These are phyloP conservation scores for Callyntrura sp. DNA, from an alignment of 2,888 invertebrate genomes.

Conservation along the genomic window DNA sequence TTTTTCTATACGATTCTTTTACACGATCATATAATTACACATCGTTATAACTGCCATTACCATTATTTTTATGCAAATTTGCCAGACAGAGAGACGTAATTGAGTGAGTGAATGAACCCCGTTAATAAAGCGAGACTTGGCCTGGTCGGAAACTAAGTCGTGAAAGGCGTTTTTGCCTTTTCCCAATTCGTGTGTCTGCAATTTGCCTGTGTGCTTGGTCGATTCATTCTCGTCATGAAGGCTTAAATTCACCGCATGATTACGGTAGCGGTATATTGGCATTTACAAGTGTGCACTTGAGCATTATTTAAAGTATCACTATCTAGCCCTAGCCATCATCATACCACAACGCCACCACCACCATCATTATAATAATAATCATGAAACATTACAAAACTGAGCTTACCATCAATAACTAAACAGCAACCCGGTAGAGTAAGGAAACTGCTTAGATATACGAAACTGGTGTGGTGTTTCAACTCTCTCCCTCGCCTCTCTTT, in stretches of 20 bases:
- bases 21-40: conserved; percentile 48
- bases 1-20: conserved; percentile 16
- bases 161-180: background rate
- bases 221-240: background rate
- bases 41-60: conserved; percentile 50
- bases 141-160: conserved; percentile 37
- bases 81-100: conserved; percentile 51
- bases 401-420: conserved; percentile 26
- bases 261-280: conserved; percentile 14
- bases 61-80: conserved; percentile 69
- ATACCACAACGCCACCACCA: background rate
- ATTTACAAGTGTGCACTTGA: conserved; percentile 28
- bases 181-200: conserved; percentile 13
- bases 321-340: conserved; percentile 21
- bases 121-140: conserved; percentile 35
- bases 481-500: conserved; percentile 1
- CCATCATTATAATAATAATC: conserved; percentile 19
- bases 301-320: conserved; percentile 40
- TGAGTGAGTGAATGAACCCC: conserved; percentile 74
- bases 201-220: background rate
- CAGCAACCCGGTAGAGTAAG: background rate
- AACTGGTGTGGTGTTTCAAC: conserved; percentile 25
- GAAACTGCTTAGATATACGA: background rate
- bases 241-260: conserved; percentile 1
- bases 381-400: conserved; percentile 41